Evolutionary conservation across 2,113 vertebrate species (phyloP), one percentile per base, ranked within the genome.

Genomic region (Scartelaos histophorus): DNA sequence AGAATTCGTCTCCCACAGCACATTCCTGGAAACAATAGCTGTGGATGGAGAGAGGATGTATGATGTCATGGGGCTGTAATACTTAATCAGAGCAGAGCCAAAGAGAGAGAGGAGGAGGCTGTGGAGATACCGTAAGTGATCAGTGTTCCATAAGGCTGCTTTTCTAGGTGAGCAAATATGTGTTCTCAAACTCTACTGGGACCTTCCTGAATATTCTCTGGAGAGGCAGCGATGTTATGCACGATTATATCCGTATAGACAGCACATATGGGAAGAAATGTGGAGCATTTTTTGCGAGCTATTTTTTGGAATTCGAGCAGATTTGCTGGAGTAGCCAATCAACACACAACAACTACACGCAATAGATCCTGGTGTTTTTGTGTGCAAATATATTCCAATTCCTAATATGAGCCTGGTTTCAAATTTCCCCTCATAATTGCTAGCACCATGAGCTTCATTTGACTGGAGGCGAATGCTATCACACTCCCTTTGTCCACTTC

Each of bases 141-240:
- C 68, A 84, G 76, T 81, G 82, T 85, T 86, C 79, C 85, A 76
- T 87, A 67, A 83, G 86, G 83, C 85, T 81, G 86, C 73, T 90
- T 90, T 87, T 86, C 82, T 75, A 76, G 62, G 85, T 81, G 83
- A 90, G 80, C 74, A 86, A 74, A 83, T 82, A 82, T 84, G 76
- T 7, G 47, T 82, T 83, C 53, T n/a, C 62, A 53, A 60, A 29
- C 71, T 71, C 62, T 38, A 22, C 58, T 17, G 58, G 58, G 58
- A 19, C 24, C 1, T 9, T 17, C 62, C 15, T 6, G 9, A 45
- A 21, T 22, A n/a, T 13, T 74, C 70, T 25, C 17, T 75, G 83
- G 76, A 61, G 58, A 29, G 9, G 13, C 15, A 58, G 56, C 15
- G 56, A 24, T 58, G 56, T 58, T 21, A 11, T 22, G 56, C 56